These are phyloP conservation scores for Rostratula benghalensis DNA, from an alignment of 2,113 vertebrate genomes.

Conservation along the genomic window DNA sequence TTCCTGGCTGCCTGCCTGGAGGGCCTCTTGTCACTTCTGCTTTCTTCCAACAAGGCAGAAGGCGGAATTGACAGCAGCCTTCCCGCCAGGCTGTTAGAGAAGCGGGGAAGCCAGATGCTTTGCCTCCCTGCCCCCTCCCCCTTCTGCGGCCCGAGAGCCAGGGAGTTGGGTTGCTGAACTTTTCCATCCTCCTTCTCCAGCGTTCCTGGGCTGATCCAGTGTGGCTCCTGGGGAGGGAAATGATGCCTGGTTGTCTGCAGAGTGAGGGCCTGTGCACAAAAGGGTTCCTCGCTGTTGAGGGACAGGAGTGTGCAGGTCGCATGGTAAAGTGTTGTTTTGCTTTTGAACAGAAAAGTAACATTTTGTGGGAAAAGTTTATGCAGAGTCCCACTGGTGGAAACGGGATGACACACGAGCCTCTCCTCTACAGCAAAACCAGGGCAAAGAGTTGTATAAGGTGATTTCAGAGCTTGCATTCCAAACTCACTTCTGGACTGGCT, in stretches of 20 bases:
- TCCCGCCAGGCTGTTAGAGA: slow-evolving; percentile 49
- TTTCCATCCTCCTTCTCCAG: neutral
- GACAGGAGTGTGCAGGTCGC: neutral
- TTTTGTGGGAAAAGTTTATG: neutral
- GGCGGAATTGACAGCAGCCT: slow-evolving; percentile 62
- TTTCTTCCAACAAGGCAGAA: slow-evolving; percentile 70
- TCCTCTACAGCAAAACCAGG: neutral
- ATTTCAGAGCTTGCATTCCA: neutral
- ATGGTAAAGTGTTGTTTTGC: fast-evolving
- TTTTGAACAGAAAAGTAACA: neutral
- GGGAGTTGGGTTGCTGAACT: slow-evolving; percentile 28
- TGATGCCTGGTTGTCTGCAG: neutral
- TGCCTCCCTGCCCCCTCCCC: slow-evolving; percentile 47
- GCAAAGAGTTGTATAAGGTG: neutral
- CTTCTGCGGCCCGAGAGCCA: neutral
- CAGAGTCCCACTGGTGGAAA: neutral
- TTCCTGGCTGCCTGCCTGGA: slow-evolving; percentile 64
- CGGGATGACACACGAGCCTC: neutral
- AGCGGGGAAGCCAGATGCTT: slow-evolving; percentile 56
- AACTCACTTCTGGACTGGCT: neutral
- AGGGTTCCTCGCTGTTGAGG: neutral
- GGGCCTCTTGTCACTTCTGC: slow-evolving; percentile 64
- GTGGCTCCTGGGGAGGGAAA: neutral
- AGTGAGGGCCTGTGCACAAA: fast-evolving
- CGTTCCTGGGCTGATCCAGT: neutral